These are phyloP conservation scores for Amblyteles armatorius DNA, from an alignment of 2,888 invertebrate species.

Conservation along the genomic window DNA sequence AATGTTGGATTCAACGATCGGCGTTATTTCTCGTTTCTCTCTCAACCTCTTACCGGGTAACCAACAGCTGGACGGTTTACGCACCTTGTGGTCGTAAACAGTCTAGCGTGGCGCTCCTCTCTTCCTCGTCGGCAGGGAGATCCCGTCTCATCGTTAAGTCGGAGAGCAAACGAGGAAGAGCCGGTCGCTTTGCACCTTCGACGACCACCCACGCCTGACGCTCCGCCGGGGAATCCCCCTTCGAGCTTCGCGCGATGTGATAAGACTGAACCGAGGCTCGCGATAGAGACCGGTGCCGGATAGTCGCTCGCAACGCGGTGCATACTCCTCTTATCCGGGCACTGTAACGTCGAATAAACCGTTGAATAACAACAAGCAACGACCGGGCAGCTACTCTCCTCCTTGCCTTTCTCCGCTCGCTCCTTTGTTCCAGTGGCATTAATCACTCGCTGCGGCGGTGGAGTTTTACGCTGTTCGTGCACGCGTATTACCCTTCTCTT, in stretches of 20 bases:
- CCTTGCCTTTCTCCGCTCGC: constrained; percentile 71
- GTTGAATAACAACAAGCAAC: constrained; percentile 69
- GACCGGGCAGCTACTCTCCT: constrained; percentile 17
- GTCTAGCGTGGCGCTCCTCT: constrained; percentile 9
- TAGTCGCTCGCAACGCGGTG: constrained; percentile 18
- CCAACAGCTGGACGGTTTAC: neutral
- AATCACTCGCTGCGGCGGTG: constrained; percentile 71
- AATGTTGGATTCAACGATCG: too few species aligned
- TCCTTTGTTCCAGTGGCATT: constrained; percentile 74
- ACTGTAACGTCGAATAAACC: constrained; percentile 54
- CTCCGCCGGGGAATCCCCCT: constrained; percentile 18
- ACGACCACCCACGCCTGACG: constrained; percentile 58
- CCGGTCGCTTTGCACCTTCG: constrained; percentile 49
- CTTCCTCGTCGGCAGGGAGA: neutral
- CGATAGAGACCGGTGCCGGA: constrained; percentile 31
- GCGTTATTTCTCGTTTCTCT: too few species aligned
- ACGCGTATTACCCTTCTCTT: constrained; percentile 23
- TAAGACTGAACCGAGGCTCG: constrained; percentile 35
- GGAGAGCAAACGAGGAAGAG: constrained; percentile 38
- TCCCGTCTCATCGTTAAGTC: constrained; percentile 1
- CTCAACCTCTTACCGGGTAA: too few species aligned
- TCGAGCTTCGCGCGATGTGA: constrained; percentile 41
- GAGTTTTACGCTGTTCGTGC: constrained; percentile 36
- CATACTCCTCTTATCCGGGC: constrained; percentile 34
- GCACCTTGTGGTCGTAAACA: constrained; percentile 7